Evolutionary conservation across 1,140 invertebrate genomes (phyloP), one percentile per base, ranked within the genome.

Genomic region (Heliconius eleuchia): DNA sequence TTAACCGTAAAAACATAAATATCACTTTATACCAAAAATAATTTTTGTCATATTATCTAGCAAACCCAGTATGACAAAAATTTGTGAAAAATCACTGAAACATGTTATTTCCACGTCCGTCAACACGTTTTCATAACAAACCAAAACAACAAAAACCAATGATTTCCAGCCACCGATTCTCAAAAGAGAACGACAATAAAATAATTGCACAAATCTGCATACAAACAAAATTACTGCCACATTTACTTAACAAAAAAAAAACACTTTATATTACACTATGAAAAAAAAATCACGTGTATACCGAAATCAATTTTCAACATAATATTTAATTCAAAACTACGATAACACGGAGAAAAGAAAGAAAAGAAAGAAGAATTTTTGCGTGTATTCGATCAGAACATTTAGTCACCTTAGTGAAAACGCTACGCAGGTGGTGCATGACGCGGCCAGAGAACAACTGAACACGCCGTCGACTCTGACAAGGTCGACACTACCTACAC

Each of bases 391-490:
- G 70, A 50, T 52, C 60, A 78, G 16, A 50, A 77, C 46, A 80
- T n/a, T 27, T 55, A 19, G 75, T 72, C 66, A 93, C 92, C 92
- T 93, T 92, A 19, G 86, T 84, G 81, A 93, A 92, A 84, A 93
- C 91, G 78, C 79, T 89, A 66, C 92, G 91, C 80, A 93, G 88
- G 88, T 92, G 92, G 87, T 93, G 91, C 92, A 93, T 93, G 88
- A 74, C 87, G 84, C 85, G 79, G 73, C 86, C 84, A 86, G 85
- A 84, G 84, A 75, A 78, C 86, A 84, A 93, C 90, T 92, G 90
- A 90, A 86, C 86, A 82, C 86, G 83, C 82, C 82, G 71, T 30
- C 71, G 79, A 74, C 71, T 78, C 73, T 77, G 74, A 66, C 88
- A 90, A 89, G 88, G 88, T 83, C 86, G 80, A 74, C 55, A 57